Evolutionary conservation across 1,140 invertebrate genomes (phyloP).

Genomic region (Drosophila sucinea): DNA sequence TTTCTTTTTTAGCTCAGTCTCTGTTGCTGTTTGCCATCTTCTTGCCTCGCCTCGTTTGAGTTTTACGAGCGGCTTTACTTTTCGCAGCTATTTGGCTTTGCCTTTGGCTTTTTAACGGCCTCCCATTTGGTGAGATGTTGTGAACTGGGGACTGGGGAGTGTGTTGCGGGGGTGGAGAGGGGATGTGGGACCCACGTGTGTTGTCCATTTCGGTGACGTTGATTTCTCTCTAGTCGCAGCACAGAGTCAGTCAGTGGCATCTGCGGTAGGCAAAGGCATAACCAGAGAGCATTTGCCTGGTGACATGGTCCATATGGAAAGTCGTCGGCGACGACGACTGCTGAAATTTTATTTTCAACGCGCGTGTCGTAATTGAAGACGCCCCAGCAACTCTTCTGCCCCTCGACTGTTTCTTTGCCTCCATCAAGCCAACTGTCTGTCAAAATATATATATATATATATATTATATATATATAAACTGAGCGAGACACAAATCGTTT

Average conservation of each 20-base stretch:
- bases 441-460: slow-evolving; percentile 66
- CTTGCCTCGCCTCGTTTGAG: slow-evolving; percentile 73
- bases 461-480: slow-evolving; percentile 32
- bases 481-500: slow-evolving; percentile 60
- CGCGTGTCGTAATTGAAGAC: slow-evolving; percentile 78
- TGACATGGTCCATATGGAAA: slow-evolving; percentile 76
- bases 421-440: slow-evolving; percentile 52
- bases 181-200: slow-evolving; percentile 60
- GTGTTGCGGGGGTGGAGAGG: background rate
- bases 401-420: background rate
- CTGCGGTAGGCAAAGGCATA: slow-evolving; percentile 62
- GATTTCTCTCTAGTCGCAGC: slow-evolving; percentile 37
- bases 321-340: slow-evolving; percentile 31
- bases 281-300: slow-evolving; percentile 19
- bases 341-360: slow-evolving; percentile 79
- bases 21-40: slow-evolving; percentile 11
- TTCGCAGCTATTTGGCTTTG: slow-evolving; percentile 76
- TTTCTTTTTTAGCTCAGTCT: background rate
- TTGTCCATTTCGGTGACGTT: slow-evolving; percentile 69
- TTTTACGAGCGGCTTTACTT: slow-evolving; percentile 81
- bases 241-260: slow-evolving; percentile 11
- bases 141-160: background rate
- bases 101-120: slow-evolving; percentile 73
- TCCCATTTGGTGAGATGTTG: slow-evolving; percentile 26
- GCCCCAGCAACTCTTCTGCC: slow-evolving; percentile 39